Evolutionary conservation across 2,113 vertebrate genomes (phyloP), one percentile per base, ranked within the genome.

Genomic region (Corythoichthys intestinalis): DNA sequence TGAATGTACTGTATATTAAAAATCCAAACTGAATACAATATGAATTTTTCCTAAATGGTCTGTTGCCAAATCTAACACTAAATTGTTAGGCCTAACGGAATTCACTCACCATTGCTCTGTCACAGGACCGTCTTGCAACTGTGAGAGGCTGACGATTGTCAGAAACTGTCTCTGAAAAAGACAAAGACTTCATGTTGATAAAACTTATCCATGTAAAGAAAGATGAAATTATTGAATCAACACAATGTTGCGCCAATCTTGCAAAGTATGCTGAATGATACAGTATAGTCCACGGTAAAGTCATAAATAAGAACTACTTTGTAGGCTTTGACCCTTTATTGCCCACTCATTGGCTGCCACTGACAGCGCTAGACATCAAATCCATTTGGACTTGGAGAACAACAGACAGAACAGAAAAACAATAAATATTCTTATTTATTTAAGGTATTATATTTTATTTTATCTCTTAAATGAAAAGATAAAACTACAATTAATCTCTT

Each of bases 61-160:
- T 6, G 17, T 14, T 60, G 49, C 20, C 65, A 59, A 17, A 60
- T n/a, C 49, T 79, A 37, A 34, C 41, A 37, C 37, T 39, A 41
- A 54, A 39, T 61, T 63, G 20, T 37, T 35, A 2, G 9, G 39
- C 63, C 41, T 52, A 69, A 52, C 13, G 50, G 47, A 65, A 47
- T 44, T 28, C 71, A 97, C 97, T 98, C 89, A 99, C 96, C 77
- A 94, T 92, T 69, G 93, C 92, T 89, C 94, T 93, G 86, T 98
- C 96, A 77, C 94, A 96, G 66, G 96, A 94, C 85, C 94, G 95
- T 83, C 95, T 94, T 87, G 93, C 93, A 66, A 94, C 91, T 80
- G 94, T 93, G 74, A 96, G 91, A 82, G 93, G 93, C 87, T 96
- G 96, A 77, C 94, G 91, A 64, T 92, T 85, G 83, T 98, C 97